These are phyloP conservation scores for Neoitamus cyanurus DNA, from an alignment of 2,888 invertebrate genomes.

Conservation along the genomic window DNA sequence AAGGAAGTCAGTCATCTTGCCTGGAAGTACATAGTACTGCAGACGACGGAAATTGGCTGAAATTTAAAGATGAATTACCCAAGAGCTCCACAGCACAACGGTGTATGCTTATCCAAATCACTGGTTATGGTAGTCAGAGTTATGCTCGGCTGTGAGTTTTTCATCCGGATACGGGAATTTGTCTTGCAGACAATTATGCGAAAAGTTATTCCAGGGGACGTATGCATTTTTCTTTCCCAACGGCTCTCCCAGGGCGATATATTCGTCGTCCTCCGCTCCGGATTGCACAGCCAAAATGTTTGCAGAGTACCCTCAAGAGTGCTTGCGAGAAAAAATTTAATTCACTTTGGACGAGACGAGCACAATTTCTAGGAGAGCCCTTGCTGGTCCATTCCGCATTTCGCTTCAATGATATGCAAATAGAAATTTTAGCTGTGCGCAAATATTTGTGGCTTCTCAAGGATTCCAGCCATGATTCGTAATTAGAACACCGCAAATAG, in stretches of 20 bases:
- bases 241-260: not conserved
- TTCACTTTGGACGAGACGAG: constrained; percentile 8
- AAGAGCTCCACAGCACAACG: not conserved
- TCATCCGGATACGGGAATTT: constrained; percentile 21
- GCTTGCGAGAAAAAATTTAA: constrained; percentile 27
- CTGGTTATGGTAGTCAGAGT: constrained; percentile 2
- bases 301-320: constrained; percentile 4
- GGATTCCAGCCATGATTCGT: not conserved
- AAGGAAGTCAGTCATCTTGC: not conserved
- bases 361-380: not conserved
- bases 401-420: not conserved
- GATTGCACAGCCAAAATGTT: constrained; percentile 9
- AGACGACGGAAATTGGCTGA: not conserved
- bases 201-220: constrained; percentile 30
- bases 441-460: constrained; percentile 1
- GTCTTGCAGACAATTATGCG: constrained; percentile 30
- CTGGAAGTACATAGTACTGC: not conserved
- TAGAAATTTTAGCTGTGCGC: not conserved
- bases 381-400: not conserved
- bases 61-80: constrained; percentile 4
- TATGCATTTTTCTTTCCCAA: constrained; percentile 18
- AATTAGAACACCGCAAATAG: not conserved
- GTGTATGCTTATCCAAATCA: constrained; percentile 17
- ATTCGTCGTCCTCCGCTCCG: not conserved
- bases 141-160: not conserved